phyloP scores from a whole-genome alignment of 2,888 invertebrate species.

The Orthosia cruda region DNA sequence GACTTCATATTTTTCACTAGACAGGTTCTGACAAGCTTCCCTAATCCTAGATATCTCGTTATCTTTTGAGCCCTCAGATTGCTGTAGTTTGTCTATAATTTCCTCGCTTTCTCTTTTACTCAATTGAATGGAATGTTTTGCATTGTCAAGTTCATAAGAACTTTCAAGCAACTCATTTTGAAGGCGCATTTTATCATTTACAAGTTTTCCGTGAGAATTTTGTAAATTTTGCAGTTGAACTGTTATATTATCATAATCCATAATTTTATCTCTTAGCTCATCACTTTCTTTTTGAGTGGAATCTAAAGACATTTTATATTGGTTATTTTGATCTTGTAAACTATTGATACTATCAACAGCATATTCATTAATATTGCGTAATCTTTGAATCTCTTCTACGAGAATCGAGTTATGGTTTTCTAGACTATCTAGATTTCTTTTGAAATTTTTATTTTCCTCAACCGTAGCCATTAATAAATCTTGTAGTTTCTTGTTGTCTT shows the following conservation, averaged over 20 bases:
- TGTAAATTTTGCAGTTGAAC: constrained; percentile 72
- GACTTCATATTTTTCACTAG: constrained; percentile 73
- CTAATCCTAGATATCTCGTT: constrained; percentile 73
- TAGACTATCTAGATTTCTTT: constrained; percentile 65
- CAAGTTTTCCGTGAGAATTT: constrained; percentile 72
- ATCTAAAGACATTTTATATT: constrained; percentile 75
- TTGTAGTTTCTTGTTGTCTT: constrained; percentile 72
- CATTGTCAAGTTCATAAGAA: constrained; percentile 73
- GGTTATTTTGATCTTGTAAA: constrained; percentile 77
- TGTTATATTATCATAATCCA: constrained; percentile 72
- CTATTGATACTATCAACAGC: constrained; percentile 72
- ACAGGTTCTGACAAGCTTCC: constrained; percentile 68
- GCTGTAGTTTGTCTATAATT: constrained; percentile 71
- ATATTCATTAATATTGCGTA: constrained; percentile 75
- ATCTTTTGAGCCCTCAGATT: constrained; percentile 72
- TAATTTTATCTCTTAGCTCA: constrained; percentile 75
- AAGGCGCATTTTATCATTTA: constrained; percentile 74
- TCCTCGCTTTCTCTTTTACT: constrained; percentile 77
- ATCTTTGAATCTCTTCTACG: constrained; percentile 77
- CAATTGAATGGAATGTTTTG: constrained; percentile 71
- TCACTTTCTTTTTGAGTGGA: constrained; percentile 78
- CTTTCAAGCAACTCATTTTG: constrained; percentile 76
- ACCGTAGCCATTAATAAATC: constrained; percentile 63
- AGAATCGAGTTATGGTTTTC: constrained; percentile 74
- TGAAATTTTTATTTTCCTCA: constrained; percentile 74